Base-by-base conservation (phyloP, 2,113 vertebrate species). In the Mus spicilegus region DNA sequence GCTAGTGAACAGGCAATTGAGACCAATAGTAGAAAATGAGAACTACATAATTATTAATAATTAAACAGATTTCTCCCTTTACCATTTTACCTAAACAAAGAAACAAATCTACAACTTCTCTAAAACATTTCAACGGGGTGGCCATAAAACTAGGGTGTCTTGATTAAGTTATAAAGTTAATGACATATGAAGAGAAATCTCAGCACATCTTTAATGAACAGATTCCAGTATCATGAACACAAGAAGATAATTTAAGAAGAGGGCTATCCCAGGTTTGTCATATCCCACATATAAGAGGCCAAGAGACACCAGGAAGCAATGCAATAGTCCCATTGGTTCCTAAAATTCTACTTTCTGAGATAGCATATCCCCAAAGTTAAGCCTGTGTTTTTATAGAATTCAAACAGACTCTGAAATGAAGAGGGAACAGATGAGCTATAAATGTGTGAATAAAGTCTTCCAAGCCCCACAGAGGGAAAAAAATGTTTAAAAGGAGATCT, bases 391-490 rank as follows among this genome's bases (percentile, higher is more conserved):
- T 97, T 96, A 87, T 91, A 93, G 96, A 91, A 97, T 91, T 92
- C 87, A 97, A 92, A 96, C 65, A 42, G 39, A 91, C 89, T 97
- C 78, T 90, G 87, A 96, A 94, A 95, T 95, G 92, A 87, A 86
- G 51, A 94, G 84, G 93, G 94, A 96, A 80, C 96, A 95, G 95
- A 95, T 95, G 95, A 97, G 89, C 58, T 94, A 76, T 65, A 91
- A 96, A 97, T 93, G 91, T 97, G 95, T 96, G 94, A 96, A 94
- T 89, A 95, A 65, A 95, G 92, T 89, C 86, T 96, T 95, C 56
- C 70, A 72, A 96, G 54, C 17, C 30, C 42, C 69, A 84, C 33
- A 14, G 58, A 3, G n/a, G 19, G 20, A 46, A 58, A 87, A 73
- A 78, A 78, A 82, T 30, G 61, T 93, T 97, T 94, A 96, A 30